These are phyloP conservation scores for Hemibagrus guttatus DNA, from an alignment of 2,797 vertebrate species.

Conservation along the genomic window DNA sequence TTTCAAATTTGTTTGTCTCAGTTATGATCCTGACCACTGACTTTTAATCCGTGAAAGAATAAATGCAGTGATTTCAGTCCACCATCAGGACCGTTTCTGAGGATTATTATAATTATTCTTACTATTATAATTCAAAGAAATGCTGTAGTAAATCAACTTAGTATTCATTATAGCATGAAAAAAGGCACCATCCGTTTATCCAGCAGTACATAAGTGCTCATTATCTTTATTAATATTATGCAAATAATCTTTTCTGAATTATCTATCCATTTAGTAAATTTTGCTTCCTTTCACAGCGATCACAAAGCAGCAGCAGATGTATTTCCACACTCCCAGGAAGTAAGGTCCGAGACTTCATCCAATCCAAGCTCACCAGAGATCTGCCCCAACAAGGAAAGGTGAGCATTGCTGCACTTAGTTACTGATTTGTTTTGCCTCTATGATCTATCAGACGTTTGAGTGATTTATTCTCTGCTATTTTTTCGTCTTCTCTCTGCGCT, in stretches of 20 bases:
- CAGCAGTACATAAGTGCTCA: background rate
- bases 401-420: constrained; percentile 40
- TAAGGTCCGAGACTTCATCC: constrained; percentile 89
- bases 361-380: constrained; percentile 98
- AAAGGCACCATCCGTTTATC: background rate
- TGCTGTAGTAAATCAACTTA: background rate
- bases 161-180: background rate
- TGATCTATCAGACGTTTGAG: background rate
- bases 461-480: background rate
- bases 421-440: background rate
- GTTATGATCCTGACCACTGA: no score
- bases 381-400: constrained; percentile 94
- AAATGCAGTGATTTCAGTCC: no score
- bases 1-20: no score
- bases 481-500: background rate
- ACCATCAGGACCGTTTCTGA: background rate
- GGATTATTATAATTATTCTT: background rate
- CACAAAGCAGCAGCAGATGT: constrained; percentile 81
- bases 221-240: no score
- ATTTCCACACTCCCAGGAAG: constrained; percentile 85
- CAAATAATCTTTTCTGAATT: background rate
- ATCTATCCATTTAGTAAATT: background rate
- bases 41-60: no score
- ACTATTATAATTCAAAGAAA: background rate
- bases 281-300: constrained; percentile 71